phyloP scores from a whole-genome alignment of 2,888 invertebrate species.

The Neria commutata region DNA sequence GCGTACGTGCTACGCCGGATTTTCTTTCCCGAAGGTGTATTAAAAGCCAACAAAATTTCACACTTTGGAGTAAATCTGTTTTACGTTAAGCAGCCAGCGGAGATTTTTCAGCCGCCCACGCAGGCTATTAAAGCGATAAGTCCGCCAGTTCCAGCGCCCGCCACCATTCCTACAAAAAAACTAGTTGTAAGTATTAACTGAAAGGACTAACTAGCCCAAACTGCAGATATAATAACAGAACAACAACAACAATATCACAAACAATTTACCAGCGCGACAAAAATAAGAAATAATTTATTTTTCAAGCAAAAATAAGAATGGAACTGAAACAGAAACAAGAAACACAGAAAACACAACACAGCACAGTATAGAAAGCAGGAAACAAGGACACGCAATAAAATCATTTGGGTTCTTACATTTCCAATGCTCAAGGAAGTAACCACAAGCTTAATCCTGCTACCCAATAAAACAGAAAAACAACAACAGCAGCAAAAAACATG shows the following conservation, averaged over 20 bases:
- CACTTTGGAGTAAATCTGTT: slow-evolving; percentile 64
- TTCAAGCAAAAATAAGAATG: no score
- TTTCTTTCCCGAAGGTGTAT: slow-evolving; percentile 52
- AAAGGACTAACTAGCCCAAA: slow-evolving; percentile 1
- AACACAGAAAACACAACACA: slow-evolving; percentile 1
- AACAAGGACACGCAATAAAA: slow-evolving; percentile 49
- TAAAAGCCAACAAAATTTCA: slow-evolving; percentile 62
- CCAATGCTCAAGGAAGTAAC: slow-evolving; percentile 9
- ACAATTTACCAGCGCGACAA: not conserved
- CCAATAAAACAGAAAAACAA: slow-evolving; percentile 5
- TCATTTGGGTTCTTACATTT: slow-evolving; percentile 46
- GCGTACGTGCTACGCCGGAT: slow-evolving; percentile 20
- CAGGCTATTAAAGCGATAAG: slow-evolving; percentile 62
- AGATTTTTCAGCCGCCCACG: slow-evolving; percentile 60
- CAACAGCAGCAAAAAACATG: not conserved
- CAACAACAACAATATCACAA: not conserved
- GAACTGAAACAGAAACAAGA: slow-evolving; percentile 11
- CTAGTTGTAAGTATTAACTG: slow-evolving; percentile 58
- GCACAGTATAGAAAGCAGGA: not conserved
- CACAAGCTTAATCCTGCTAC: no score
- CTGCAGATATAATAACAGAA: slow-evolving; percentile 3
- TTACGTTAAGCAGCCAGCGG: slow-evolving; percentile 63
- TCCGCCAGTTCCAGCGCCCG: slow-evolving; percentile 56
- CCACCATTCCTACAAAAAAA: slow-evolving; percentile 61
- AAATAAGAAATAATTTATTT: not conserved